Conservation (phyloP, 2,797 vertebrate genomes). For the Glossophaga mutica region DNA sequence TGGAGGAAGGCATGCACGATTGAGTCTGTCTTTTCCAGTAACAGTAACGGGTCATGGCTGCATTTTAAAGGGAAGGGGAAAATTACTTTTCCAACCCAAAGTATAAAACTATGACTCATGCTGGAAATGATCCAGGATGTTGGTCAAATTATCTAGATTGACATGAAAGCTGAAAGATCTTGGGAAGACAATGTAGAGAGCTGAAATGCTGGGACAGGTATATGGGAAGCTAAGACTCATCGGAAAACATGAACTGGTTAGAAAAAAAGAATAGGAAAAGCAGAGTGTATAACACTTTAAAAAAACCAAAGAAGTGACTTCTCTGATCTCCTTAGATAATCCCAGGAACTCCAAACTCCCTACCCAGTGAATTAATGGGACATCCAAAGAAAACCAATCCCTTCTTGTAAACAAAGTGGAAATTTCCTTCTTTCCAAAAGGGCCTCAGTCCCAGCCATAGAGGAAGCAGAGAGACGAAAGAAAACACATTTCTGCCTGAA, state of each 20-base stretch:
- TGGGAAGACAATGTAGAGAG: conserved; percentile 1
- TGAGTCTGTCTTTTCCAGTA: background rate
- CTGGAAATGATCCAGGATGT: conserved; percentile 54
- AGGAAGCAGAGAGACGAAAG: conserved; percentile 68
- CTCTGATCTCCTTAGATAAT: conserved; percentile 72
- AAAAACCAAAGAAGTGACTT: conserved; percentile 55
- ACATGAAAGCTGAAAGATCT: conserved; percentile 22
- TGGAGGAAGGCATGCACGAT: background rate
- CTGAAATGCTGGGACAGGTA: background rate
- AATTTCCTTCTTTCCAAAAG: conserved; percentile 74
- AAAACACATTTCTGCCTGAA: conserved; percentile 77
- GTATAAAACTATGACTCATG: conserved; percentile 71
- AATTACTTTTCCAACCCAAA: conserved; percentile 65
- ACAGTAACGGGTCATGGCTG: background rate
- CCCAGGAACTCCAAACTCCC: conserved; percentile 70
- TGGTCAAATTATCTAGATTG: conserved; percentile 49
- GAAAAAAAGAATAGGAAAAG: background rate
- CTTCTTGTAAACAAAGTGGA: conserved; percentile 72
- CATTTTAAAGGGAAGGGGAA: conserved; percentile 51
- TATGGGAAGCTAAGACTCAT: background rate
- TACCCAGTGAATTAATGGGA: conserved; percentile 53
- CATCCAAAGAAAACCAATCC: conserved; percentile 74
- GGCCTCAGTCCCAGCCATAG: conserved; percentile 55
- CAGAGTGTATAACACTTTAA: background rate
- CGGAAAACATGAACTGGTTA: conserved; percentile 23